These are phyloP conservation scores for Gibbula magus DNA, from an alignment of 2,888 invertebrate genomes.

Conservation along the genomic window DNA sequence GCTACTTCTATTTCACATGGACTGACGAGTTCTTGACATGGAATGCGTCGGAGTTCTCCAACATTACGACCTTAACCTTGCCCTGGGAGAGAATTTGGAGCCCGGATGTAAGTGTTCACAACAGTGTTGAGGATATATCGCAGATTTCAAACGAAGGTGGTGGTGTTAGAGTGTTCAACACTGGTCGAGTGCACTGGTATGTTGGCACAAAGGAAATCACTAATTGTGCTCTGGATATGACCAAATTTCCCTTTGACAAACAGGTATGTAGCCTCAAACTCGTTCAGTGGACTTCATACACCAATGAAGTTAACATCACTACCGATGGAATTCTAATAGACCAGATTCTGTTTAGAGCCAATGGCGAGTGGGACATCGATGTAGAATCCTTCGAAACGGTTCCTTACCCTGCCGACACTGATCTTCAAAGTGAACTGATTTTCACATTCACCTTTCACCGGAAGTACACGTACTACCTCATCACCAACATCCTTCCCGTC, in stretches of 20 bases:
- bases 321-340: background rate
- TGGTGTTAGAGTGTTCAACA: background rate
- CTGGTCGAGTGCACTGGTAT: background rate
- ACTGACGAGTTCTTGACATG: constrained; percentile 9
- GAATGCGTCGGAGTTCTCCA: background rate
- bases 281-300: background rate
- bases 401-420: background rate
- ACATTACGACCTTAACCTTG: background rate
- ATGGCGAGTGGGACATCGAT: background rate
- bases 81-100: background rate
- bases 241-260: constrained; percentile 17
- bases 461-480: constrained; percentile 17
- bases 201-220: background rate
- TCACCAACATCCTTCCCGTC: constrained; percentile 29
- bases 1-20: background rate
- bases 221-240: background rate
- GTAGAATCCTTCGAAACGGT: background rate
- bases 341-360: background rate
- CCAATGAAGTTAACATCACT: background rate
- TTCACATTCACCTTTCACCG: background rate
- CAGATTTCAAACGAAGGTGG: background rate
- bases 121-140: background rate
- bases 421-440: background rate
- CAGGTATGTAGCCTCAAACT: constrained; percentile 1
- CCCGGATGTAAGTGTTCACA: background rate